Evolutionary conservation across 1,140 invertebrate species (phyloP), one percentile per base, ranked within the genome.

Genomic region (Drosophila baimaii): DNA sequence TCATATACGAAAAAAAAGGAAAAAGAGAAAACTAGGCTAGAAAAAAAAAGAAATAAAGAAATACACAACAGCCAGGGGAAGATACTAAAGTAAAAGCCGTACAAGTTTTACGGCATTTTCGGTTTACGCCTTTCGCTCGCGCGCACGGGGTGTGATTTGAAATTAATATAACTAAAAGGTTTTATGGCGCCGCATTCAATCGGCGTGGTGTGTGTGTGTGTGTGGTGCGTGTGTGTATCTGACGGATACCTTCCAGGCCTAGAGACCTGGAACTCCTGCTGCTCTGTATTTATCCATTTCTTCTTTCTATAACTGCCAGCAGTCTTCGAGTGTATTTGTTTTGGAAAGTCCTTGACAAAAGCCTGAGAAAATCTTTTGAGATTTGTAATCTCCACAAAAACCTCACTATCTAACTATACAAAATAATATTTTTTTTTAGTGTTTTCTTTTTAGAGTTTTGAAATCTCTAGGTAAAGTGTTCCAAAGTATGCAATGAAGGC

Each of bases 121-220:
- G 63, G 44, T 66, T 69, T 64, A 81, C 81, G 81, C 77, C 81
- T 85, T 71, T 58, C 57, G 64, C 78, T 58, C 57, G 64, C 78
- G 46, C 65, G 52, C 51, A 8, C 29, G 41, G 49, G 57, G 65
- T 75, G 39, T 81, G 72, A 88, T 88, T 86, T 79, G 79, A 86
- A 88, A 86, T 86, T 86, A 86, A 86, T 86, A 86, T 83, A 83
- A 86, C 83, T 86, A 86, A 86, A 86, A 86, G 83, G 79, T 86
- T 86, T 82, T 86, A 77, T 54, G 83, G 72, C 76, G 79, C 75
- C 37, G 52, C 61, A 56, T 57, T 74, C 56, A 27, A 57, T 66
- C 61, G 31, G 12, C n/a, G n/a, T 39, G 17, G 19, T 39, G 68
- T 39, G 51, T 33, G 25, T 68, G 27, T 37, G 37, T 84, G 69